phyloP scores from a whole-genome alignment of 1,140 invertebrate genomes.

The Drosophila serrata region DNA sequence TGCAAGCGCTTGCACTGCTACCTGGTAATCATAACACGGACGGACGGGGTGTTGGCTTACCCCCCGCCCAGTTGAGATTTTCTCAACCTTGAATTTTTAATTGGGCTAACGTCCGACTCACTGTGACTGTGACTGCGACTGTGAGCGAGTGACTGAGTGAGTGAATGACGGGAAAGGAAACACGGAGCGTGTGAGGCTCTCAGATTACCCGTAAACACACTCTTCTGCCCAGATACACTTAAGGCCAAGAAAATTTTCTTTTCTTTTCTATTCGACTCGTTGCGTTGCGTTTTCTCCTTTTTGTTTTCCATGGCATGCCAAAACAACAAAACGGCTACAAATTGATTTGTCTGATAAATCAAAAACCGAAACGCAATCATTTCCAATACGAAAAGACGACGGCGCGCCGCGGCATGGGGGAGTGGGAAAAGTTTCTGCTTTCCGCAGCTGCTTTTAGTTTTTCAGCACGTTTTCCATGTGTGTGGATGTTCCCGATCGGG shows the following conservation, averaged over 20 bases:
- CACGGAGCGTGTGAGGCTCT: constrained; percentile 60
- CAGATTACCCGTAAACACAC: constrained; percentile 55
- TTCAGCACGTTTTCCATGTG: constrained; percentile 65
- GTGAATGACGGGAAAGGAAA: constrained; percentile 39
- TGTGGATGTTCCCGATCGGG: constrained; percentile 43
- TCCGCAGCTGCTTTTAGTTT: constrained; percentile 68
- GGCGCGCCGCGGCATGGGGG: background rate
- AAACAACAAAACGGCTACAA: constrained; percentile 70
- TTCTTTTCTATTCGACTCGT: constrained; percentile 31
- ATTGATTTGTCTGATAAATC: constrained; percentile 78
- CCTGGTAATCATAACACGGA: constrained; percentile 25
- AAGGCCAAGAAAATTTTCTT: constrained; percentile 48
- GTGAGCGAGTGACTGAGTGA: constrained; percentile 24
- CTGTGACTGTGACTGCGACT: constrained; percentile 8
- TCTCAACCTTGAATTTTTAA: constrained; percentile 79
- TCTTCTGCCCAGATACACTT: constrained; percentile 32
- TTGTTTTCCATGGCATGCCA: constrained; percentile 46
- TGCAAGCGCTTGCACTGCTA: constrained; percentile 4
- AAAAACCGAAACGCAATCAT: constrained; percentile 51
- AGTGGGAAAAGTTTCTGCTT: constrained; percentile 52
- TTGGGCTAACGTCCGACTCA: constrained; percentile 63
- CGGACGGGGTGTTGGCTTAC: constrained; percentile 48
- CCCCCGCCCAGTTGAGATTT: constrained; percentile 61
- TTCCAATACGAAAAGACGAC: constrained; percentile 8
- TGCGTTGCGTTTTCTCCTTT: constrained; percentile 35